A percentile compares a stretch with the other conserved stretches of the same genome.
phyloP scores from a whole-genome alignment of 2,888 invertebrate genomes.

The Ctena decussata region DNA sequence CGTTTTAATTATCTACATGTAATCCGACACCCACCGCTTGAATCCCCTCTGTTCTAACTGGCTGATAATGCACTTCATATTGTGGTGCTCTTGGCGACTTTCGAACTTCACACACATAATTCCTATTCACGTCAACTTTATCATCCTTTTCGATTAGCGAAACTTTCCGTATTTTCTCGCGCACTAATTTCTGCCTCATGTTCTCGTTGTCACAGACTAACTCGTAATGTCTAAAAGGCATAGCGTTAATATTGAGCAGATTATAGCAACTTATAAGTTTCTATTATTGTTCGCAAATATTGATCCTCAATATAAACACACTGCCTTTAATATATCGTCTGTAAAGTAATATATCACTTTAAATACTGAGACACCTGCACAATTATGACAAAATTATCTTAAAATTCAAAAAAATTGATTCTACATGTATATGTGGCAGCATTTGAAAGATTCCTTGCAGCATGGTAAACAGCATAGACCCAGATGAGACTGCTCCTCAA shows the following conservation, averaged over 20 bases:
- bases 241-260: not conserved
- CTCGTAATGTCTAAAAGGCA: slow-evolving; percentile 44
- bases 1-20: no score
- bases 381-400: no score
- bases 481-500: not conserved
- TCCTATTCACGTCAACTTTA: not conserved
- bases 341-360: no score
- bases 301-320: slow-evolving; percentile 12
- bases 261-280: not conserved
- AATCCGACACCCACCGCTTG: slow-evolving; percentile 36
- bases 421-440: no score
- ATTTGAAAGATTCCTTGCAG: no score
- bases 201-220: slow-evolving; percentile 40
- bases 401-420: no score
- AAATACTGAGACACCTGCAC: no score
- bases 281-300: not conserved
- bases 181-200: slow-evolving; percentile 32
- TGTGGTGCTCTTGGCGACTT: slow-evolving; percentile 59
- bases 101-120: slow-evolving; percentile 48
- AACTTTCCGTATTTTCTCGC: slow-evolving; percentile 35
- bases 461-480: not conserved
- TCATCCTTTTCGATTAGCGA: slow-evolving; percentile 26
- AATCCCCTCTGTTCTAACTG: slow-evolving; percentile 45
- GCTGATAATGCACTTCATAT: slow-evolving; percentile 59
- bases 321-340: not conserved